A percentile compares a stretch with the other conserved stretches of the same genome.
phyloP scores from a whole-genome alignment of 2,797 vertebrate genomes.

The Etheostoma perlongum region DNA sequence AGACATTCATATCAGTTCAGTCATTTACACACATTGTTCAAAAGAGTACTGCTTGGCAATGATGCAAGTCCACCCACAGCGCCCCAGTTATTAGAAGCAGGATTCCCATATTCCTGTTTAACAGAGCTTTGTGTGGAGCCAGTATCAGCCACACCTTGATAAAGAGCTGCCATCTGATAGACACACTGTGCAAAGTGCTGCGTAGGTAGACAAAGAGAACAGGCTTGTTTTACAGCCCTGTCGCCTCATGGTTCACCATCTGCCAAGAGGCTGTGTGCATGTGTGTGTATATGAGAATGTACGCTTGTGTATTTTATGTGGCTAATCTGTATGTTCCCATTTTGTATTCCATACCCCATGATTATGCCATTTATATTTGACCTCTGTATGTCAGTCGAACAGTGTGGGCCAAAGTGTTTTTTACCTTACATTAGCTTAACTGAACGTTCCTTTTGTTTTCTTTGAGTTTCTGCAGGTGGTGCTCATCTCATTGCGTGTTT shows the following conservation, averaged over 20 bases:
- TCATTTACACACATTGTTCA: constrained; percentile 24
- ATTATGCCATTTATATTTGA: constrained; percentile 1
- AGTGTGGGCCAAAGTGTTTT: background rate
- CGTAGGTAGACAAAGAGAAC: constrained; percentile 84
- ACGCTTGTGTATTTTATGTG: constrained; percentile 28
- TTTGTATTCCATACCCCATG: background rate
- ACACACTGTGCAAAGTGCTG: constrained; percentile 78
- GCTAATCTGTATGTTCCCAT: constrained; percentile 7
- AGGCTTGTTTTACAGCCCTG: constrained; percentile 86
- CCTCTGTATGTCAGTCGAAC: background rate
- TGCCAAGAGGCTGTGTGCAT: constrained; percentile 67
- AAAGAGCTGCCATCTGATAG: constrained; percentile 84
- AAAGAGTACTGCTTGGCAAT: constrained; percentile 7
- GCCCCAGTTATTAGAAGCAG: constrained; percentile 45
- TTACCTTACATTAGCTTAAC: background rate
- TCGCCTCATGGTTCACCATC: constrained; percentile 79
- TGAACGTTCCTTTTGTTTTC: background rate
- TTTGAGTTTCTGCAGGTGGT: background rate
- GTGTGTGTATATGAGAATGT: constrained; percentile 27
- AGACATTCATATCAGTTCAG: constrained; percentile 3
- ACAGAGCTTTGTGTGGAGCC: constrained; percentile 75
- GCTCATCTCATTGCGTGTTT: background rate
- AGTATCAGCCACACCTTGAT: constrained; percentile 83
- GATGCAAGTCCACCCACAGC: constrained; percentile 26
- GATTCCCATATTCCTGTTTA: constrained; percentile 59